Conservation (phyloP, 2,797 vertebrate species). For the Catharus ustulatus region DNA sequence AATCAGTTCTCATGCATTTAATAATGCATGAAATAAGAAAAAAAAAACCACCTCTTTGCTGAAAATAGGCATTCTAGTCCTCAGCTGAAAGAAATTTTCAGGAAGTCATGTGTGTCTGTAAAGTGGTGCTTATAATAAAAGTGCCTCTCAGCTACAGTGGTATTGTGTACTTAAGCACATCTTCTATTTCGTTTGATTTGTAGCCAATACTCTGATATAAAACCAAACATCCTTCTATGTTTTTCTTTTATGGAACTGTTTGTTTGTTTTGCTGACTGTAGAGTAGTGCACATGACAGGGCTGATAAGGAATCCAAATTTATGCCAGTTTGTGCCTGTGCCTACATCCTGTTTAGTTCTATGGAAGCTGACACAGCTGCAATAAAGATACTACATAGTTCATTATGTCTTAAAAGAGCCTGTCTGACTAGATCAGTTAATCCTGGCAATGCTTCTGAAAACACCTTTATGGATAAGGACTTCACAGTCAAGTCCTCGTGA, state of each 20-base stretch:
- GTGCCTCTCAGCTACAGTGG: neutral
- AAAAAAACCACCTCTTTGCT: neutral
- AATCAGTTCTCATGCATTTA: neutral
- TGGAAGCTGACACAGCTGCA: slow-evolving; percentile 21
- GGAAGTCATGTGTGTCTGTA: neutral
- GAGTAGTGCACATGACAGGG: neutral
- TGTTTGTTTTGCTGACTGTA: slow-evolving; percentile 35
- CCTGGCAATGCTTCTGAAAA: slow-evolving; percentile 10
- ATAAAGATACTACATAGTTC: neutral
- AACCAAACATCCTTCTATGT: neutral
- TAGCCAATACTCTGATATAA: slow-evolving; percentile 5
- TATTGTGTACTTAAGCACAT: neutral
- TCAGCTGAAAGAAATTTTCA: slow-evolving; percentile 9
- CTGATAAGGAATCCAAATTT: slow-evolving; percentile 32
- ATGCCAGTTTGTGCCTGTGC: neutral
- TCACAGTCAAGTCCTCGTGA: slow-evolving; percentile 12
- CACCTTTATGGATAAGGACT: neutral
- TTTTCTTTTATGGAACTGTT: neutral
- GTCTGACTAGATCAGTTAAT: neutral
- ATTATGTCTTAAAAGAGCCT: neutral
- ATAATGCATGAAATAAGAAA: neutral
- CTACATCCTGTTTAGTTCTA: neutral
- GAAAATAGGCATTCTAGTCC: neutral
- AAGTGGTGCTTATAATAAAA: slow-evolving; percentile 8
- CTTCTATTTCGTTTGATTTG: slow-evolving; percentile 17